phyloP scores from a whole-genome alignment of 2,113 vertebrate species.

The Centrocercus urophasianus region DNA sequence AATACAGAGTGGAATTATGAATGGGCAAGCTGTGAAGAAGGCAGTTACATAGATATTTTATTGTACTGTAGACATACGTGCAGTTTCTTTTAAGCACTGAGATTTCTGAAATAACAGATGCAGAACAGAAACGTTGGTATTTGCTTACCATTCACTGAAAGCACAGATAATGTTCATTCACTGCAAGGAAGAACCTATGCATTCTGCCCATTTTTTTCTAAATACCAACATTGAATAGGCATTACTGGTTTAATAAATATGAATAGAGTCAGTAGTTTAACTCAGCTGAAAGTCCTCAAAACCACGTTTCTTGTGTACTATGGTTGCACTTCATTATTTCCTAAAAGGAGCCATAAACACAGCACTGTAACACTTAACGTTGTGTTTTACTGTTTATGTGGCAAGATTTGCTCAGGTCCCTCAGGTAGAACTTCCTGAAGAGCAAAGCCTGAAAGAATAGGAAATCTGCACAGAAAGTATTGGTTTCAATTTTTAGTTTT shows the following conservation, averaged over 20 bases:
- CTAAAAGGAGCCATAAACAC: not conserved
- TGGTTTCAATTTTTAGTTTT: not conserved
- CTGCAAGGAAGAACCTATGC: not conserved
- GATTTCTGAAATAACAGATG: not conserved
- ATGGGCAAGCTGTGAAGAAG: not conserved
- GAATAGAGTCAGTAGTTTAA: not conserved
- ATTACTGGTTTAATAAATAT: not conserved
- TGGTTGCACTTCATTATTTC: not conserved
- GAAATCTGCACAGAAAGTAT: not conserved
- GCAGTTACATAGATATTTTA: not conserved
- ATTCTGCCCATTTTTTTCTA: not conserved
- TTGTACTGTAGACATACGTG: not conserved
- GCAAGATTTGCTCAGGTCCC: not conserved
- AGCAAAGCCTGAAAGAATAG: not conserved
- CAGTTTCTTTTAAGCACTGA: not conserved
- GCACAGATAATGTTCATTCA: not conserved
- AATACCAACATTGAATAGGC: not conserved
- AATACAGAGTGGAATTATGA: not conserved
- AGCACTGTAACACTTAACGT: not conserved
- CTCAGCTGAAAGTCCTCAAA: not conserved
- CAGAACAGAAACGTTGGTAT: not conserved
- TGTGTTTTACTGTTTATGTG: not conserved
- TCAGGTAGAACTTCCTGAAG: not conserved
- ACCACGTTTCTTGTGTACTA: not conserved
- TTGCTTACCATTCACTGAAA: not conserved